Conservation (phyloP, 2,888 invertebrate genomes). For the Stenichneumon culpator region DNA sequence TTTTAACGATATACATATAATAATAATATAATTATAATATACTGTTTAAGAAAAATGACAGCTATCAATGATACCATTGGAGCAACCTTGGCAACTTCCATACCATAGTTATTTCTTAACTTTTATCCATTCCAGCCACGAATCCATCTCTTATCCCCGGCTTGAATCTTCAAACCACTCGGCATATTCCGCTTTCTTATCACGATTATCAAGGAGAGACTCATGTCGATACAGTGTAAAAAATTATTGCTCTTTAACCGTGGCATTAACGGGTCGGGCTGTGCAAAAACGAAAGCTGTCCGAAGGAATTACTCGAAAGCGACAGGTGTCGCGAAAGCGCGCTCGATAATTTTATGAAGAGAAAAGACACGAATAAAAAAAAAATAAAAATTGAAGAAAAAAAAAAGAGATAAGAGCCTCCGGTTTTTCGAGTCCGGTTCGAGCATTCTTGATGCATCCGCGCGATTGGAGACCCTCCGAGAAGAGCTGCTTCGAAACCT, state of each 20-base stretch:
- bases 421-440: background rate
- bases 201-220: background rate
- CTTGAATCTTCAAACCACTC: background rate
- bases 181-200: conserved; percentile 4
- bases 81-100: too few species aligned
- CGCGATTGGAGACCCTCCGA: background rate
- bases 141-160: background rate
- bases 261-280: background rate
- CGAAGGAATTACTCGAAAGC: background rate
- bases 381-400: conserved; percentile 1
- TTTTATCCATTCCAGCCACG: too few species aligned
- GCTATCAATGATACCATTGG: too few species aligned
- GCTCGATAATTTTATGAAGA: conserved; percentile 6
- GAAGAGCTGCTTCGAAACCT: background rate
- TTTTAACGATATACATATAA: too few species aligned
- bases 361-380: background rate
- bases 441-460: background rate
- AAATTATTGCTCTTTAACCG: background rate
- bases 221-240: background rate
- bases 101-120: too few species aligned
- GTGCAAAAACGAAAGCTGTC: background rate
- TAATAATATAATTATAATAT: too few species aligned
- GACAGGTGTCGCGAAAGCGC: conserved; percentile 9
- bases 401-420: background rate
- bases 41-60: too few species aligned